Conservation (phyloP, 2,888 invertebrate species). For the Drosophila borealis region DNA sequence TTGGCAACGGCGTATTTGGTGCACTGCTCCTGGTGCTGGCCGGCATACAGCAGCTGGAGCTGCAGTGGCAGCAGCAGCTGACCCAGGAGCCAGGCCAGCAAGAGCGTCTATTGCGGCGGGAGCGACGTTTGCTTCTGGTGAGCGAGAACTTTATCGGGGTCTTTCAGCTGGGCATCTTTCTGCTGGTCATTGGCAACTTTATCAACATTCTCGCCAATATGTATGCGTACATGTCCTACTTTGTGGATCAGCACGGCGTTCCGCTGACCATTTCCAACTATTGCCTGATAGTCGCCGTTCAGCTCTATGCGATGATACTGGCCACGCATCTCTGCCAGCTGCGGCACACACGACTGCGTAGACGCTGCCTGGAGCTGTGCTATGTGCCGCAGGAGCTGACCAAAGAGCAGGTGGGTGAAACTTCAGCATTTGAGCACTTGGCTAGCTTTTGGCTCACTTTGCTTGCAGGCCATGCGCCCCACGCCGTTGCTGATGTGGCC, state of each 20-base stretch:
- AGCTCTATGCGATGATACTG: constrained; percentile 68
- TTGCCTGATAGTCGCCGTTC: constrained; percentile 57
- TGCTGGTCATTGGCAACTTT: constrained; percentile 74
- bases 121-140: constrained; percentile 51
- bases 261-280: constrained; percentile 77
- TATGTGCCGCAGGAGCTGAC: constrained; percentile 49
- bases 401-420: constrained; percentile 36
- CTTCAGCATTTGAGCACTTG: neutral
- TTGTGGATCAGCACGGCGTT: constrained; percentile 63
- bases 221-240: constrained; percentile 81
- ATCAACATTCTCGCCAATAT: constrained; percentile 79
- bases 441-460: neutral
- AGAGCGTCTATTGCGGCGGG: constrained; percentile 42
- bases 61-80: constrained; percentile 33
- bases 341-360: constrained; percentile 53
- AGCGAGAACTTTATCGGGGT: constrained; percentile 43
- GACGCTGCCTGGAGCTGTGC: constrained; percentile 54
- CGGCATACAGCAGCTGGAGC: constrained; percentile 64
- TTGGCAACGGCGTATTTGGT: constrained; percentile 69
- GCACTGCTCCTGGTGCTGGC: constrained; percentile 66
- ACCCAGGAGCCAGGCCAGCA: neutral
- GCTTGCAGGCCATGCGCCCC: constrained; percentile 44
- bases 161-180: constrained; percentile 74
- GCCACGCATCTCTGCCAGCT: constrained; percentile 65
- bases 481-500: constrained; percentile 59